Evolutionary conservation across 1,140 invertebrate species (phyloP), one percentile per base, ranked within the genome.

Genomic region (Mizuhopecten yessoensis): DNA sequence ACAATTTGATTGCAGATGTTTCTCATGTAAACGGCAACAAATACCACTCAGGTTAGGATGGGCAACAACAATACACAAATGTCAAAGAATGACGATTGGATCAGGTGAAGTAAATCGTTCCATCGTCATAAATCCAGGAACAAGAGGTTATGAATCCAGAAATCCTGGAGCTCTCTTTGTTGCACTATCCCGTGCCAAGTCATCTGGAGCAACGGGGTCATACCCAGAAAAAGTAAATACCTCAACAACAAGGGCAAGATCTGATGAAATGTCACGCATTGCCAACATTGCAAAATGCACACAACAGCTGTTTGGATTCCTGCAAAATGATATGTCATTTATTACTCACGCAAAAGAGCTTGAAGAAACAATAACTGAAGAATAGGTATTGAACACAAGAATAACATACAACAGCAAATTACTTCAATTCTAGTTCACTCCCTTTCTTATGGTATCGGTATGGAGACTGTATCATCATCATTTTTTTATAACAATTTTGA

Each of bases 81-180:
- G 87, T 34, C 90, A 91, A 86, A 89, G 91, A 7, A 92, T 92
- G 91, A 92, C 91, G 3, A 88, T 92, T 15, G 91, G 91, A 15
- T 15, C 2, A 36, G 34, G 34, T 23, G 87, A 92, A 42, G 3
- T 29, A 15, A 88, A 92, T 34, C 57, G 89, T 33, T 92, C 86
- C 87, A 88, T 92, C 34, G 39, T 88, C 1, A 90, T 92, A 15
- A 23, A 92, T 86, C 92, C 91, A 17, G 89, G 92, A 86, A 75
- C 90, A 17, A 42, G 23, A 42, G 9, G 2, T 0, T 93, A 91
- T 90, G 90, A 92, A 87, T 90, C 89, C 0, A 75, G 86, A 88
- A 92, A 90, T 87, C 88, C 92, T 33, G 88, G 88, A 29, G 91
- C 92, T n/a, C 75, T 93, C 15, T 92, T 93, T 90, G 92, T 90